A percentile compares a stretch with the other conserved stretches of the same genome.
Evolutionary conservation across 2,888 invertebrate species (phyloP).

Genomic region (Xestoiulus laeticollis): DNA sequence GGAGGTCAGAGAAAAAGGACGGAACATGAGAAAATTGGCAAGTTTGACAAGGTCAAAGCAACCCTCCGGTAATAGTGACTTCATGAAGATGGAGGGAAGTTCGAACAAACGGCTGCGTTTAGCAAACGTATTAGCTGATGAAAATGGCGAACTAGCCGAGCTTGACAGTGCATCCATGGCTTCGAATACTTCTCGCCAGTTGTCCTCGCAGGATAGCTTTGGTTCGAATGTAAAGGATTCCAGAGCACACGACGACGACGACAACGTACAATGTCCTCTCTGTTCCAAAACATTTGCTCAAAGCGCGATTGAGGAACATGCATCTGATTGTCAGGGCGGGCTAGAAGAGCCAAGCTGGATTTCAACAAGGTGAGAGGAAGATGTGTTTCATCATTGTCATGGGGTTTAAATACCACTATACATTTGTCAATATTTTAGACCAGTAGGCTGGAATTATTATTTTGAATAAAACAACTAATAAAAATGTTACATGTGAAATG

Average conservation of each 20-base stretch:
- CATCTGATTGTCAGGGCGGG: constrained; percentile 41
- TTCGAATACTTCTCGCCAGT: not conserved
- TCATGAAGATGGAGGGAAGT: not conserved
- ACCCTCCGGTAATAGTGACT: not conserved
- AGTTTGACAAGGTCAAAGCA: not conserved
- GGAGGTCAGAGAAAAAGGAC: not conserved
- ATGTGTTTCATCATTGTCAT: not conserved
- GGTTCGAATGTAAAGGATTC: not conserved
- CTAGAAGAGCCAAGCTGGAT: not conserved
- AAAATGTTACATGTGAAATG: no score
- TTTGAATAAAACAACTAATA: no score
- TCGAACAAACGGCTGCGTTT: not conserved
- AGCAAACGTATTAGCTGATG: not conserved
- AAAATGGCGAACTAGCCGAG: not conserved
- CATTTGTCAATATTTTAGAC: no score
- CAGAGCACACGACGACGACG: not conserved
- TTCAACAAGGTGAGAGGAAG: not conserved
- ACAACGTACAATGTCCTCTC: constrained; percentile 25
- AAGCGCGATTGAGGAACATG: constrained; percentile 44
- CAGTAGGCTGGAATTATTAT: no score
- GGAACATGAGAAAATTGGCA: not conserved
- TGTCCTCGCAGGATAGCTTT: no score
- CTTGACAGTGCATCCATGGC: not conserved
- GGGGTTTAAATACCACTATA: no score
- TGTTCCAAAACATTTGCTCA: constrained; percentile 31